Conservation (phyloP, 2,888 invertebrate species). For the Lepidochrysops patricia region DNA sequence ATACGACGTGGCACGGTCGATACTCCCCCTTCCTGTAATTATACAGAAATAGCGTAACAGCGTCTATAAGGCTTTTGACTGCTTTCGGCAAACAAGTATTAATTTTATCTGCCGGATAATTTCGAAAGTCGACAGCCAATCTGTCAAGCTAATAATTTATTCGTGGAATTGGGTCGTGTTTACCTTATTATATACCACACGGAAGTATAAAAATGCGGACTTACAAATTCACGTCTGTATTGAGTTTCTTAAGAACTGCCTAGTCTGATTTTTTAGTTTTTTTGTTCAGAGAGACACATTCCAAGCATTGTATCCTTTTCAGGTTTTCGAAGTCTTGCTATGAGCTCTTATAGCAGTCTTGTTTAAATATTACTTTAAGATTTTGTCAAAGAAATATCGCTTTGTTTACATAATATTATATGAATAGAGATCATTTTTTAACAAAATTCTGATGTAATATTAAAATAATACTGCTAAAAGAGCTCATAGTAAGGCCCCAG, state of each 20-base stretch:
- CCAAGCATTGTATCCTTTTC: too few species aligned
- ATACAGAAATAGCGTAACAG: not conserved
- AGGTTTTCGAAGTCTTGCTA: too few species aligned
- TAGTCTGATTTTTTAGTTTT: too few species aligned
- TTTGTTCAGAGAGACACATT: too few species aligned
- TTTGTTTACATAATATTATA: too few species aligned
- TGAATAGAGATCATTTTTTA: too few species aligned
- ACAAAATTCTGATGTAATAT: too few species aligned
- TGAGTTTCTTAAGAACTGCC: not conserved
- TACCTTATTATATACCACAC: not conserved
- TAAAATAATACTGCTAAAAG: too few species aligned
- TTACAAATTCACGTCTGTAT: not conserved
- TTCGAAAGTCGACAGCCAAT: not conserved
- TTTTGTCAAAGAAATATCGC: too few species aligned
- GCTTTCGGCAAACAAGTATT: not conserved
- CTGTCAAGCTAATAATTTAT: not conserved
- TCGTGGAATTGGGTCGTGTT: not conserved
- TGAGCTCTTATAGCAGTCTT: too few species aligned
- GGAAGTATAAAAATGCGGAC: not conserved
- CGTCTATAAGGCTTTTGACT: not conserved
- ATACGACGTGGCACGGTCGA: not conserved
- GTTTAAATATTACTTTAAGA: too few species aligned
- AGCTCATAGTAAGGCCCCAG: too few species aligned
- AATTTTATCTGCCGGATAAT: constrained; percentile 1
- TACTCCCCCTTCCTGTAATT: constrained; percentile 1